These are phyloP conservation scores for Ceratina calcarata DNA, from an alignment of 1,140 invertebrate species.

Conservation along the genomic window DNA sequence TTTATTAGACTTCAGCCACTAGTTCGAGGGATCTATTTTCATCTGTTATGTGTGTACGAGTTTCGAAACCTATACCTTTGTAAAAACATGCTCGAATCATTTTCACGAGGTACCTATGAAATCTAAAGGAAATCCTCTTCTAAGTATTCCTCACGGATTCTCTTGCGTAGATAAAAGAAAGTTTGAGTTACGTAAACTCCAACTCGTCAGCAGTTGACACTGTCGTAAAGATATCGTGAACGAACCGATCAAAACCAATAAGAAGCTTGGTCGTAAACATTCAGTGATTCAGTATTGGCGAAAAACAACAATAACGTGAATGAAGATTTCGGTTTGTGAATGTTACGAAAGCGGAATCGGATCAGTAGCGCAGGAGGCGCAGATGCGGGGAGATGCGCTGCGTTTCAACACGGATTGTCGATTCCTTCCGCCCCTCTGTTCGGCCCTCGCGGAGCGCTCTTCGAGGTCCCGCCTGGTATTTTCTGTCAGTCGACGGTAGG, in stretches of 20 bases:
- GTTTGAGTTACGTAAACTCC: not conserved
- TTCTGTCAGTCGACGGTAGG: constrained; percentile 75
- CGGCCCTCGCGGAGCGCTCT: constrained; percentile 50
- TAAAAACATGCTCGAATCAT: not conserved
- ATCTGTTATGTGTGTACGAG: not conserved
- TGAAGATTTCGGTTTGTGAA: not conserved
- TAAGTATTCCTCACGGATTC: not conserved
- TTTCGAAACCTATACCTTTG: not conserved
- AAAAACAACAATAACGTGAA: not conserved
- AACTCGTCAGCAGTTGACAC: no score
- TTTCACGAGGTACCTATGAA: not conserved
- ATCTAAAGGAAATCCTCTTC: not conserved
- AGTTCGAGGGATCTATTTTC: not conserved
- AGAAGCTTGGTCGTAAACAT: no score
- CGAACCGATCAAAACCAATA: not conserved
- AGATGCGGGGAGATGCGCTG: constrained; percentile 52
- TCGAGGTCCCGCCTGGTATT: constrained; percentile 68
- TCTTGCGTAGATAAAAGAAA: no score
- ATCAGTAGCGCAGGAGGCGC: constrained; percentile 26
- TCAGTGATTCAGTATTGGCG: no score
- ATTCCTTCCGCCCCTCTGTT: constrained; percentile 58
- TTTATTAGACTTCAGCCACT: not conserved
- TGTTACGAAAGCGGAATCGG: not conserved
- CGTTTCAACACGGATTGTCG: constrained; percentile 62
- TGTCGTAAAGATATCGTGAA: no score